A percentile compares a stretch with the other conserved stretches of the same genome.
These are phyloP conservation scores for Orthonychiurus folsomi DNA, from an alignment of 2,888 invertebrate species.

Conservation along the genomic window DNA sequence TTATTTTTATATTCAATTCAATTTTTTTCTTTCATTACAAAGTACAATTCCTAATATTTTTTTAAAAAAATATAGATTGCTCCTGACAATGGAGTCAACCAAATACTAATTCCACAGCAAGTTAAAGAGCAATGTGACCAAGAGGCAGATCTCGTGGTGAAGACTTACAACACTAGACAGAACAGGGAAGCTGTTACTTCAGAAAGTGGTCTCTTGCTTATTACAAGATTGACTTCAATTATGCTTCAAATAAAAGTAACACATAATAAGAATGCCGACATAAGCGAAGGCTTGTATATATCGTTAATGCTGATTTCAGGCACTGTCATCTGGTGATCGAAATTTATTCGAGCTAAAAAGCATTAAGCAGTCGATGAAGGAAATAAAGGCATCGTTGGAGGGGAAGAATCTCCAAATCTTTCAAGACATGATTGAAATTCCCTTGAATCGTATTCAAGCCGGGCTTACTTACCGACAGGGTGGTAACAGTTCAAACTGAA, in stretches of 20 bases:
- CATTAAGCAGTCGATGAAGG: constrained; percentile 80
- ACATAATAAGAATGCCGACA: too few species aligned
- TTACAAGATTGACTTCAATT: constrained; percentile 79
- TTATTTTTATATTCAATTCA: constrained; percentile 20
- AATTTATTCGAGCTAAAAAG: constrained; percentile 85
- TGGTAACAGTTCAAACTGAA: background rate
- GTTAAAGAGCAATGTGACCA: constrained; percentile 77
- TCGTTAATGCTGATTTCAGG: constrained; percentile 58
- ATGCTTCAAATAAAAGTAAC: constrained; percentile 80
- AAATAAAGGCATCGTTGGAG: constrained; percentile 70
- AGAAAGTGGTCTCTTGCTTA: constrained; percentile 57
- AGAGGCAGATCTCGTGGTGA: constrained; percentile 71
- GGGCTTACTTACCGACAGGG: constrained; percentile 47
- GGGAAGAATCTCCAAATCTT: constrained; percentile 66
- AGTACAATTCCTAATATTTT: too few species aligned
- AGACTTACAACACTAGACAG: constrained; percentile 54
- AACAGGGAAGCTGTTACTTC: constrained; percentile 47
- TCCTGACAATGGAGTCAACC: constrained; percentile 73
- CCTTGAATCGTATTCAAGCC: constrained; percentile 79
- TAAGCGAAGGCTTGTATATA: constrained; percentile 55
- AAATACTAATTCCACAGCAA: constrained; percentile 80
- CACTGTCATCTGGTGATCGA: constrained; percentile 65
- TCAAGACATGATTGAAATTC: constrained; percentile 81
- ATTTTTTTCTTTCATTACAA: too few species aligned
- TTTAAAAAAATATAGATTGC: constrained; percentile 60